Percentiles rank a stretch among this genome's conserved stretches.
Evolutionary conservation across 37 sponge, comb jelly and placozoan genomes (phyloP).

Genomic region (Dysidea cf. avara): DNA sequence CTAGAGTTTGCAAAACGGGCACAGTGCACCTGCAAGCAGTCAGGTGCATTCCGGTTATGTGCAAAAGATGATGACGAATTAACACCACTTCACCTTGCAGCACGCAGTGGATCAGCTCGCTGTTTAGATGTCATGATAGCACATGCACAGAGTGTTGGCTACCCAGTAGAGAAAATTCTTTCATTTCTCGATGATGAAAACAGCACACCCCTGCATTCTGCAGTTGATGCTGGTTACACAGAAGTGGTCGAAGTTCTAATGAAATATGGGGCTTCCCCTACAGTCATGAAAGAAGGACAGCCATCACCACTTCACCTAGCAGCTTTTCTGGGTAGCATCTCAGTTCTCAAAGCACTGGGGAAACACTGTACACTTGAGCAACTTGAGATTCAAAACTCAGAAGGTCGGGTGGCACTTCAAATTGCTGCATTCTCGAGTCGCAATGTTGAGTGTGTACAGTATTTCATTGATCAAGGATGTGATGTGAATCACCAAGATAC

Average conservation of each 20-base stretch:
- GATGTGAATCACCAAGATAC: slow-evolving; percentile 45
- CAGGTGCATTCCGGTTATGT: slow-evolving; percentile 63
- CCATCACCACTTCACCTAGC: slow-evolving; percentile 72
- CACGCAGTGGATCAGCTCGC: slow-evolving; percentile 57
- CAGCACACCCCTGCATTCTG: slow-evolving; percentile 84
- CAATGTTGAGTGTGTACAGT: slow-evolving; percentile 36
- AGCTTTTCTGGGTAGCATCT: slow-evolving; percentile 58
- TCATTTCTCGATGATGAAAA: slow-evolving; percentile 77
- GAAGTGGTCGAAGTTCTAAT: slow-evolving; percentile 75
- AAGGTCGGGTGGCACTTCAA: slow-evolving; percentile 55
- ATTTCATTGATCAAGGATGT: slow-evolving; percentile 45
- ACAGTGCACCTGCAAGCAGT: slow-evolving; percentile 4
- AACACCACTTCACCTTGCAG: slow-evolving; percentile 75
- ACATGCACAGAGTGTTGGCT: slow-evolving; percentile 42
- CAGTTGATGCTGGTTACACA: slow-evolving; percentile 74
- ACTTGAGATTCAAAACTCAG: slow-evolving; percentile 12
- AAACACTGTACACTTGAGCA: slow-evolving; percentile 12
- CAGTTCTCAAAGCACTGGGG: slow-evolving; percentile 53
- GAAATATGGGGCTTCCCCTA: slow-evolving; percentile 60
- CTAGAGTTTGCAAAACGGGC: no score
- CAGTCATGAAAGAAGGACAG: slow-evolving; percentile 39
- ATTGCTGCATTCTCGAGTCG: slow-evolving; percentile 34
- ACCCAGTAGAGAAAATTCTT: slow-evolving; percentile 53
- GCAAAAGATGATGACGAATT: slow-evolving; percentile 63
- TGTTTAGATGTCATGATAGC: slow-evolving; percentile 59